These are phyloP conservation scores for Ifrita kowaldi DNA, from an alignment of 2,113 vertebrate genomes.

Conservation along the genomic window DNA sequence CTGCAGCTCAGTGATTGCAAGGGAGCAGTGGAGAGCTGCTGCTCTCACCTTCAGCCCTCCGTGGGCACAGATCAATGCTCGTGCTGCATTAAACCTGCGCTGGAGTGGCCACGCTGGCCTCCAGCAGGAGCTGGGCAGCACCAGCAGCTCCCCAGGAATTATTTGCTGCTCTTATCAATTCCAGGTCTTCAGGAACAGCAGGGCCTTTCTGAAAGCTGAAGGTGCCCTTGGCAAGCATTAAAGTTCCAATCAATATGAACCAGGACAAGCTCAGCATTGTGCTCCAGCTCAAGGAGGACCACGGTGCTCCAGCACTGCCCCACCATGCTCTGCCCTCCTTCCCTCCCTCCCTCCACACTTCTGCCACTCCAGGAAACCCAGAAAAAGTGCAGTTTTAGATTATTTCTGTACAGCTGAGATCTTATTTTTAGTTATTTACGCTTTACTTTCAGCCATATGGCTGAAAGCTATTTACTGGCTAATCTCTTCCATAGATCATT, in stretches of 20 bases:
- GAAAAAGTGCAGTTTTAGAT: neutral
- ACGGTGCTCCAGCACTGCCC: neutral
- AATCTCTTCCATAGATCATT: neutral
- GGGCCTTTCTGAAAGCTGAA: neutral
- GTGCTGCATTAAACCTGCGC: neutral
- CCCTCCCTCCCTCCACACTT: neutral
- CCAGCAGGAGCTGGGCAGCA: neutral
- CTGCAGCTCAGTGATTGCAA: neutral
- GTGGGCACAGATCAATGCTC: neutral
- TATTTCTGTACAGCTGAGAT: neutral
- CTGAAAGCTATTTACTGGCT: neutral
- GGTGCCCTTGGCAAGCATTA: constrained; percentile 12
- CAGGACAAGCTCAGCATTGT: neutral
- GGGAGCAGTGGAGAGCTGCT: neutral
- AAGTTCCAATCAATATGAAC: neutral
- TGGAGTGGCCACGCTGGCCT: neutral
- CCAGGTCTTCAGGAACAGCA: neutral
- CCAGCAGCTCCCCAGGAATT: neutral
- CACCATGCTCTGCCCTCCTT: neutral
- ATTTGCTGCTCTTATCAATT: neutral
- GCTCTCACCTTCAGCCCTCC: neutral
- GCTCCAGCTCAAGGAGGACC: neutral
- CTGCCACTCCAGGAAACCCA: neutral
- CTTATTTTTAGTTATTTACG: neutral
- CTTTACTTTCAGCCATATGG: neutral